Evolutionary conservation across 2,797 vertebrate genomes (phyloP), one percentile per base, ranked within the genome.

Genomic region (Sorex maritimensis): DNA sequence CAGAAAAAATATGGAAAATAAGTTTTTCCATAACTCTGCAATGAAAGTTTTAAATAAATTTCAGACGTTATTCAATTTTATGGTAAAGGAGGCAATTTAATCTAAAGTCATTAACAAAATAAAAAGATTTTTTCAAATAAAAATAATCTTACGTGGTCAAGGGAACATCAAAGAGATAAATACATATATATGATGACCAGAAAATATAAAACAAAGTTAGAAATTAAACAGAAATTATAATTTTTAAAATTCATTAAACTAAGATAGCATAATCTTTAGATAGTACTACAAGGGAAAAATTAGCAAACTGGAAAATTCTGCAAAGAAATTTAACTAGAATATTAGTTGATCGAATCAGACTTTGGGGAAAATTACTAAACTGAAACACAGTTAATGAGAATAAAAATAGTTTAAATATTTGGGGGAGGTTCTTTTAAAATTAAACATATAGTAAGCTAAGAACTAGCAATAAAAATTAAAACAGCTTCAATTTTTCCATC

Each of bases 191-290:
- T 24, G 3, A 86, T 1, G 17, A 65, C 3, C 79, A 8, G 6
- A 74, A 87, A 82, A 49, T 77, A 15, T 65, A 17, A 91, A 81
- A 61, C 23, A 88, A 84, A 92, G 77, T 38, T 6, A 67, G 63
- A 67, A 67, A 67, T 67, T n/a, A 68, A n/a, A 86, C 12, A 91
- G 9, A 13, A 41, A 28, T 34, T 77, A 21, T 12, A 61, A 30
- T 2, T 71, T 1, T 52, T 52, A 52, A 52, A 52, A 74, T 30
- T 68, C 61, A 88, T 6, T 81, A 77, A 75, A 63, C 81, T 80
- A 23, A 84, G 23, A 52, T 15, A 34, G 26, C 71, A 28, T 30
- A 80, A 69, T 65, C 74, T 52, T 3, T 73, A 80, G 30, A 69
- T 3, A 23, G 84, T 2, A 44, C 8, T 2, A 52, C 63, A 55